Base-by-base conservation (phyloP, 2,797 vertebrate genomes). In the Naso thynnoides region DNA sequence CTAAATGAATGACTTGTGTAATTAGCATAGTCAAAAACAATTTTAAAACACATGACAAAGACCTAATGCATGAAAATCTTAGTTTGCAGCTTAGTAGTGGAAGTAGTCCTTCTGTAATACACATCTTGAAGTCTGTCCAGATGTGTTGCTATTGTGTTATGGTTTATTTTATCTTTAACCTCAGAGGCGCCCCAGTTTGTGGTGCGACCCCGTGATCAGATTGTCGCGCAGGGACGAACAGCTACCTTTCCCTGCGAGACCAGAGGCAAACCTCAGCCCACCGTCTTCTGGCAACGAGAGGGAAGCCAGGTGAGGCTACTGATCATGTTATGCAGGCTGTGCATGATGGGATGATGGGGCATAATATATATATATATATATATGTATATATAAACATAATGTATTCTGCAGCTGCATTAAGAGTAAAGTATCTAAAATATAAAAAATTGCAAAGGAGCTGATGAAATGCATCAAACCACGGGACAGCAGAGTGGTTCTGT, bases 211-310 rank as follows among this genome's bases (percentile, higher is more conserved):
- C 95, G 97, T 62, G 98, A 99, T 94, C 98, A 99, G 93, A 99
- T 99, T 85, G 96, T 98, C 84, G 95, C 96, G 27, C 98, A 99
- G 90, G 97, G 97, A 69, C 95, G 96, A 66, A 97, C 96, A 1
- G 96, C 97, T 71, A 96, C 95, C 60, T 99, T 99, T 89, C 97
- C 97, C 70, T 99, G 98, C 80, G 97, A 98, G 94, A 99, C 98
- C 36, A 97, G 96, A 88, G 98, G 98, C 71, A 99, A 99, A 84
- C 98, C 98, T 45, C 98, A 99, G 74, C 98, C 98, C 33, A 96
- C 98, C 44, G 97, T 99, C 71, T 99, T 99, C 93, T 99, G 98
- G 98, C 98, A 99, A 86, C 96, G 96, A 80, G 98, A 99, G 88
- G 98, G 97, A 64, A 98, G 97, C 82, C 97, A 99, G 97, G 98